Evolutionary conservation across 1,140 invertebrate species (phyloP).

Genomic region (Cepaea nemoralis): DNA sequence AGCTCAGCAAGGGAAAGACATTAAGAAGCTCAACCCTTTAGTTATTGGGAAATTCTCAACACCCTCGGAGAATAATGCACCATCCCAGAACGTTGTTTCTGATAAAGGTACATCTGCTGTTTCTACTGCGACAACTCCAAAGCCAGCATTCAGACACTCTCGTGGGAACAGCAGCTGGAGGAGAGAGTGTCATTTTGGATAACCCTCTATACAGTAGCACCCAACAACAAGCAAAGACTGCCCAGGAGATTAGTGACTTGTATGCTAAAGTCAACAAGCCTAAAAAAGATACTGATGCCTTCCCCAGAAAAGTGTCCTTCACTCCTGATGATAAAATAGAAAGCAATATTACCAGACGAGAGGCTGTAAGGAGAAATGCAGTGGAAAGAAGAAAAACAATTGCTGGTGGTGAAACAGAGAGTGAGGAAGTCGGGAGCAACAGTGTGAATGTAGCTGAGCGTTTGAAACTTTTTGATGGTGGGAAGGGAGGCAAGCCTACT

Average conservation of each 20-base stretch:
- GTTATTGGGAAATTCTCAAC: background rate
- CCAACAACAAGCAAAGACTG: background rate
- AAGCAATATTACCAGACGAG: background rate
- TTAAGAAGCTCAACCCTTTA: background rate
- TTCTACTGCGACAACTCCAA: background rate
- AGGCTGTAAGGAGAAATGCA: conserved; percentile 28
- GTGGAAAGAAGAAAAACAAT: conserved; percentile 35
- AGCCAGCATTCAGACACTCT: background rate
- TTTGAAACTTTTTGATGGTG: conserved; percentile 14
- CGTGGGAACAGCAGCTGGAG: background rate
- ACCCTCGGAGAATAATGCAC: background rate
- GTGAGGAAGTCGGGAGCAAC: background rate
- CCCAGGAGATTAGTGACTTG: background rate
- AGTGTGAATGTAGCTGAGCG: conserved; percentile 4
- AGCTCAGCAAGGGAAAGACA: background rate
- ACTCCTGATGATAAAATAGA: background rate
- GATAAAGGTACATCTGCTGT: background rate
- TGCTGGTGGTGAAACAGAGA: background rate
- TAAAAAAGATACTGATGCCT: background rate
- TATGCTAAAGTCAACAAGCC: conserved; percentile 33
- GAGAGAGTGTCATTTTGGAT: background rate
- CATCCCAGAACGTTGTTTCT: background rate
- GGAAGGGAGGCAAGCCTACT: conserved; percentile 8
- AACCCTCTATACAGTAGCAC: conserved; percentile 8
- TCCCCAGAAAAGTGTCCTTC: background rate